Percentiles rank a stretch among this genome's conserved stretches.
These are phyloP conservation scores for Fragum whitleyi DNA, from an alignment of 2,888 invertebrate species.

Conservation along the genomic window DNA sequence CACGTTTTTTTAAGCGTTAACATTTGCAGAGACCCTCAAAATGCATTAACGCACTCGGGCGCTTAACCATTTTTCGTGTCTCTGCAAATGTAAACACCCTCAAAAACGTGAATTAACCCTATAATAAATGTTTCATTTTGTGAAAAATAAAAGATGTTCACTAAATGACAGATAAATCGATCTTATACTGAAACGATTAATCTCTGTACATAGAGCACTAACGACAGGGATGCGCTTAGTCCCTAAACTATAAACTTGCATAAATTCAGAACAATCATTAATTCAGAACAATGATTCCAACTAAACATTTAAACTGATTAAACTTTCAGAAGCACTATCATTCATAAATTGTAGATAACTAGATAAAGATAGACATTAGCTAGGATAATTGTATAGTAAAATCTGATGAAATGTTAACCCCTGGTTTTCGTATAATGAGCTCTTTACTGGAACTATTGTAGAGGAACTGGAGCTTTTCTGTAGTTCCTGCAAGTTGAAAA, in stretches of 20 bases:
- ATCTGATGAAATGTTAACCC: conserved; percentile 91
- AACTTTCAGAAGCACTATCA: not conserved
- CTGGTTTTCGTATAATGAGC: conserved; percentile 94
- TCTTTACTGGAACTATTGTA: conserved; percentile 84
- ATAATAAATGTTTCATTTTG: too few species aligned
- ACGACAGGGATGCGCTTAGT: too few species aligned
- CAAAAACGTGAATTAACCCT: too few species aligned
- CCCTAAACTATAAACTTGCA: not conserved
- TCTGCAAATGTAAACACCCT: too few species aligned
- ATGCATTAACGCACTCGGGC: too few species aligned
- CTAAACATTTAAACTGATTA: not conserved
- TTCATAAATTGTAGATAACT: not conserved
- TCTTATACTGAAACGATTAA: too few species aligned
- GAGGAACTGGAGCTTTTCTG: conserved; percentile 65
- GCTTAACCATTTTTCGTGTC: too few species aligned
- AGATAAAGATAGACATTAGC: conserved; percentile 3
- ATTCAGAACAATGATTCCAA: conserved; percentile 4
- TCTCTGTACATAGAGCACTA: too few species aligned
- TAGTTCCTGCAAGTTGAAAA: conserved; percentile 46
- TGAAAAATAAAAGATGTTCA: too few species aligned
- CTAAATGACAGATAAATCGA: too few species aligned
- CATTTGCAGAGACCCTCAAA: too few species aligned
- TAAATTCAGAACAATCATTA: conserved; percentile 1
- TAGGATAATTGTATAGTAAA: conserved; percentile 88
- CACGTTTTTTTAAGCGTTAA: too few species aligned